Base-by-base conservation (phyloP, 2,113 vertebrate genomes). In the Nansenia antarctica region DNA sequence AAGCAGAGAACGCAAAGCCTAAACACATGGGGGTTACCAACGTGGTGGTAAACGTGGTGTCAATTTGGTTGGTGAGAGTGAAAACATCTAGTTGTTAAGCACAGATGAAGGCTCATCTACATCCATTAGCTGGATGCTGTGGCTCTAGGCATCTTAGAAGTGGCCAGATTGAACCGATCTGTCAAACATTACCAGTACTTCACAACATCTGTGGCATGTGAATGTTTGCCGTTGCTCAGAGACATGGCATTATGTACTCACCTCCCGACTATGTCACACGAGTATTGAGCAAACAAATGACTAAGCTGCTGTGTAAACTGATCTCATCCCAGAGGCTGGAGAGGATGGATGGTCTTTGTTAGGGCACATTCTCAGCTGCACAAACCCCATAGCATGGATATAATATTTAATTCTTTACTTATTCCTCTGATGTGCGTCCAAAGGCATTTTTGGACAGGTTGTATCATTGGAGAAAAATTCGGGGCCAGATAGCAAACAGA, bases 251-350 rank as follows among this genome's bases (percentile, higher is more conserved):
- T 26, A 3, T 34, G n/a, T 9, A 15, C 57, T 2, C 22, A 42
- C 35, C 37, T 69, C 54, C 67, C 70, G n/a, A 60, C 70, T 61
- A 72, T 76, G 29, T 52, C 72, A 55, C 72, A 78, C 74, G 64
- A 45, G 60, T 62, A 63, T 65, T 59, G 47, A 74, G 31, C 74
- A 76, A 74, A 68, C 69, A 62, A 22, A 62, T 65, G 57, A 76
- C 60, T 32, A 15, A 37, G 45, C 45, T 20, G 67, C 73, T 79
- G 78, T 82, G 81, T 71, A 75, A 83, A 76, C 27, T 29, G 72
- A 79, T 61, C 67, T 60, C 49, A 53, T 75, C 61, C n/a, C n/a
- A 53, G 66, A 69, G 8, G 62, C 62, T 9, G n/a, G n/a, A n/a
- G 9, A 1, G 57, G 35, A 42, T 70, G 14, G 64, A 55, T 24